Conservation (phyloP, 2,888 invertebrate genomes). For the Xanthorhoe designata region DNA sequence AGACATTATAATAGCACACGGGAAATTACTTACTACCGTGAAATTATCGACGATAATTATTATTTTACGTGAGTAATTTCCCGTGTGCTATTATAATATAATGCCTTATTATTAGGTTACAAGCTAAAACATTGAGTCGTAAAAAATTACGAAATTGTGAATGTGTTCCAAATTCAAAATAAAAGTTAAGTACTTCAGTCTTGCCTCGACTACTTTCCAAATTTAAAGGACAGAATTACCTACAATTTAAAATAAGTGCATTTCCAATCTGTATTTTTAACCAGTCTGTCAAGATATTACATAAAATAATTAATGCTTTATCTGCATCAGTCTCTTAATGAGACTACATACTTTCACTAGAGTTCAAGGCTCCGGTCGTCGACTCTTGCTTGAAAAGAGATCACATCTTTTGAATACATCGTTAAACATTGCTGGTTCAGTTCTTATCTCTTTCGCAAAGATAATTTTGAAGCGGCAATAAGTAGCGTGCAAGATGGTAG, state of each 20-base stretch:
- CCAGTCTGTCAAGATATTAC: neutral
- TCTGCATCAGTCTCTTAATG: slow-evolving; percentile 14
- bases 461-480: slow-evolving; percentile 17
- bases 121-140: too few relatives aligned
- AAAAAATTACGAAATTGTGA: too few relatives aligned
- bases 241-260: neutral
- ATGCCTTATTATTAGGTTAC: too few relatives aligned
- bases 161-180: neutral
- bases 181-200: neutral
- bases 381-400: slow-evolving; percentile 46
- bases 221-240: neutral
- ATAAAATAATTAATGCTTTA: slow-evolving; percentile 7
- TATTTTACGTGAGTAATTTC: too few relatives aligned
- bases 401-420: slow-evolving; percentile 11
- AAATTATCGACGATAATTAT: too few relatives aligned
- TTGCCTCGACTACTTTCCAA: neutral
- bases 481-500: neutral
- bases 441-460: neutral
- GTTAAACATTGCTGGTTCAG: slow-evolving; percentile 38
- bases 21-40: too few relatives aligned
- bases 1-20: too few relatives aligned
- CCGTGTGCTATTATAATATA: too few relatives aligned
- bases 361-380: slow-evolving; percentile 71
- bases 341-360: slow-evolving; percentile 60
- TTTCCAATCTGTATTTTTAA: neutral